phyloP scores from a whole-genome alignment of 1,140 invertebrate species.

The Achroia grisella region DNA sequence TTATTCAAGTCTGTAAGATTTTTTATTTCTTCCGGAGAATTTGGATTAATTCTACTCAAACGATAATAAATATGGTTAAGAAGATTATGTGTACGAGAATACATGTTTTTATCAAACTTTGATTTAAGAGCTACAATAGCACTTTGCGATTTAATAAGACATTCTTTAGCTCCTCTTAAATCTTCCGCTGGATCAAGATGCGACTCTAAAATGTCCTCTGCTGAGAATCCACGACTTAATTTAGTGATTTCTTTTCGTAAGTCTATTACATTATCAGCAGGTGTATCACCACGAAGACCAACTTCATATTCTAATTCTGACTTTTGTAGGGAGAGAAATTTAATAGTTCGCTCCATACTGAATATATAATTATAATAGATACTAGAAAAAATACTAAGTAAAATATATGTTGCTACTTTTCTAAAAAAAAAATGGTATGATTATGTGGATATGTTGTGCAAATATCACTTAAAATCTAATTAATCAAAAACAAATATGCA shows the following conservation, averaged over 20 bases:
- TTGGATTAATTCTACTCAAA: conserved; percentile 4
- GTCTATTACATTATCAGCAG: background rate
- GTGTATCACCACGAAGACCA: conserved; percentile 1
- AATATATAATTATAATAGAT: no score
- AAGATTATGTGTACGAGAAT: conserved; percentile 6
- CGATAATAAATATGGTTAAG: conserved; percentile 11
- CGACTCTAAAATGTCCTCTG: conserved; percentile 12
- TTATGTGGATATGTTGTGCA: no score
- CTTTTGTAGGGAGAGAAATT: conserved; percentile 12
- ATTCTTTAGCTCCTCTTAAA: conserved; percentile 4
- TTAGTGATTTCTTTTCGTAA: conserved; percentile 7
- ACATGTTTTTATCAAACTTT: conserved; percentile 11
- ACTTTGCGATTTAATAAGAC: conserved; percentile 1
- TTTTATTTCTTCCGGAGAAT: background rate
- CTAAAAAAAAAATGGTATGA: no score
- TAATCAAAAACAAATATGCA: no score
- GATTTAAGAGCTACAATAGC: background rate
- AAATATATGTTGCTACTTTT: no score
- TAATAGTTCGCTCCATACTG: no score
- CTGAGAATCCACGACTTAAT: background rate
- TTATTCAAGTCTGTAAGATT: background rate
- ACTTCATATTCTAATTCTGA: conserved; percentile 8
- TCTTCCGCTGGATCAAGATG: conserved; percentile 8
- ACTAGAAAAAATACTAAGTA: no score
- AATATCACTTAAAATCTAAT: no score